Base-by-base conservation (phyloP, 2,113 vertebrate genomes). In the Opisthocomus hoazin region DNA sequence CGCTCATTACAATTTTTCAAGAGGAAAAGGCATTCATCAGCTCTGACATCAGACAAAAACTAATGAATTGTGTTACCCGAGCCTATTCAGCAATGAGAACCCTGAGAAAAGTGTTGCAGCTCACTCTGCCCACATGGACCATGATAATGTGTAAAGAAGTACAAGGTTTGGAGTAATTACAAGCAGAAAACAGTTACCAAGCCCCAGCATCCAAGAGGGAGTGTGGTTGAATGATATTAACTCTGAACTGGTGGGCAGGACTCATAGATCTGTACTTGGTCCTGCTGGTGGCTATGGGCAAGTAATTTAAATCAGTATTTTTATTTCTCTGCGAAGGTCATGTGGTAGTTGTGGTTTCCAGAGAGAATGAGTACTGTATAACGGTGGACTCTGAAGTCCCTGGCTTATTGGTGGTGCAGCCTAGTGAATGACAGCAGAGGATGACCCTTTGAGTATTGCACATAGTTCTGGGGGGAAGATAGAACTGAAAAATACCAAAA, bases 11-110 rank as follows among this genome's bases (percentile, higher is more conserved):
- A 96, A 64, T 94, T 84, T 96, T 94, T 92, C 75, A 65, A 64
- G 68, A 63, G 89, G 54, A 96, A 87, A 96, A 96, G 14, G 46
- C 79, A 95, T 97, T 94, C 58, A 96, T 96, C 94, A 95, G 75
- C 73, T 93, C 75, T 81, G 90, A 76, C 75, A 91, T 95, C 86
- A 86, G 91, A 92, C 75, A 93, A 88, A 91, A 94, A 75, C 63
- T 93, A 91, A 75, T 48, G 75, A 91, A 53, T 37, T 51, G 30
- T 81, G 60, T 78, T 86, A 71, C 48, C 39, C 11, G 16, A 81
- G 56, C 39, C 68, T 84, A 58, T 56, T 92, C 1, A 5, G 60
- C 78, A 69, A 30, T 19, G 32, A 85, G n/a, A 82, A 14, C 29
- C 54, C 79, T 4, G 5, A 93, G 82, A 88, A 89, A 91, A 94